Percentiles rank a stretch among this genome's conserved stretches.
These are phyloP conservation scores for Neodiprion pinetum DNA, from an alignment of 1,140 invertebrate genomes.

Conservation along the genomic window DNA sequence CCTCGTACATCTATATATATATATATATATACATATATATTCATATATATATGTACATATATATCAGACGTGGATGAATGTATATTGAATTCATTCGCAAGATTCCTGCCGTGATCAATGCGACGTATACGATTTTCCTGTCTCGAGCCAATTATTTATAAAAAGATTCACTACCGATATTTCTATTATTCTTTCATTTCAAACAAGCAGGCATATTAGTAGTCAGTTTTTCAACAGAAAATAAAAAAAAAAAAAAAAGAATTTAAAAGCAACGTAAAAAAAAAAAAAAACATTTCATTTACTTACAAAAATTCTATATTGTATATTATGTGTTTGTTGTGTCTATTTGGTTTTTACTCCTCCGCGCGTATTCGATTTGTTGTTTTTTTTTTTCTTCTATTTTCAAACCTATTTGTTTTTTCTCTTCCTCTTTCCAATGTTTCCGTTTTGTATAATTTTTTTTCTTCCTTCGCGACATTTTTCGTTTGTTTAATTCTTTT, in stretches of 20 bases:
- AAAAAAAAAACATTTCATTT: neutral
- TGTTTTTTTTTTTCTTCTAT: conserved; percentile 32
- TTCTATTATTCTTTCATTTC: too few species aligned
- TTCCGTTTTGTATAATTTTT: conserved; percentile 13
- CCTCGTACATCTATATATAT: conserved; percentile 11
- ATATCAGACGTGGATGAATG: neutral
- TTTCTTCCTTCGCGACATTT: neutral
- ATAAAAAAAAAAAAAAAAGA: neutral
- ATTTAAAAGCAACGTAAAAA: too few species aligned
- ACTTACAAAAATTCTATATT: neutral
- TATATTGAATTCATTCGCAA: neutral
- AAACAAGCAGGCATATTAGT: conserved; percentile 7
- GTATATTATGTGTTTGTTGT: neutral
- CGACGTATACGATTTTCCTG: conserved; percentile 19
- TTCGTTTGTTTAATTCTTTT: conserved; percentile 1
- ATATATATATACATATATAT: too few species aligned
- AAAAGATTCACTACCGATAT: too few species aligned
- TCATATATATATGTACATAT: too few species aligned
- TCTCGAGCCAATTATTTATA: conserved; percentile 14
- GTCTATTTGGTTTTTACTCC: conserved; percentile 15
- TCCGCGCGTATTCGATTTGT: conserved; percentile 15
- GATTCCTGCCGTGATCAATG: conserved; percentile 19
- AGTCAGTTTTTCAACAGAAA: neutral
- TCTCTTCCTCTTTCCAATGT: conserved; percentile 24
- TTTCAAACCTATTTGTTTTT: conserved; percentile 40